Base-by-base conservation (phyloP, 2,888 invertebrate genomes). In the Cylloceria caligata region DNA sequence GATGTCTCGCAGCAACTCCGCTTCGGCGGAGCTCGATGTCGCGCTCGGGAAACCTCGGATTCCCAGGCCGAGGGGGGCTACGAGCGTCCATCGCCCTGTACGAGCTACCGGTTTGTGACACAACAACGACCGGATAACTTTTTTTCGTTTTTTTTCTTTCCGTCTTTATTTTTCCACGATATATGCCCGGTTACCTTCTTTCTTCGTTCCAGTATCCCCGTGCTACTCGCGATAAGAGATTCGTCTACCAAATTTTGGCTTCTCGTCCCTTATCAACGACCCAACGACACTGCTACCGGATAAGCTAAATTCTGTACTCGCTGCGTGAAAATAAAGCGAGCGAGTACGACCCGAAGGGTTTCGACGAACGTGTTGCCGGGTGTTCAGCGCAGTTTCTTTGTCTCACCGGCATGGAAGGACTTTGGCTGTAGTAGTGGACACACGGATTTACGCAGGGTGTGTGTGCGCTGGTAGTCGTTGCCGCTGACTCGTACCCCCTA, bases 1-100 rank as follows among this genome's bases (percentile, higher is more conserved):
- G 91, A 89, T 88, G 89, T 90, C 88, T 88, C 87, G 88, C 88
- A 88, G 86, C 81, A 83, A 85, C 80, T 80, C 74, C 79, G 76
- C 81, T 83, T 89, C 90, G 90, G 86, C 13, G 47, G 57, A 76
- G 71, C 83, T 87, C 89, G 90, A 34, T n/a, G 1, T 60, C 73
- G 67, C 34, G 34, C 49, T 84, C 81, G 83, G 80, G 64, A 64
- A 81, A 72, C 68, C 47, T 84, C 84, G 83, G 82, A 39, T 39
- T 36, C 74, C 72, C 82, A 45, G 81, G 71, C 74, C 45, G 65
- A n/a, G 75, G 64, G 62, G 69, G 49, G 71, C 75, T 74, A 67
- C 74, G 60, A 80, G 80, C 81, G 75, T 83, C 83, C 84, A 81
- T 85, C 83, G 83, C 77, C 81, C 84, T 81, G 80, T 74, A 80